phyloP scores from a whole-genome alignment of 2,888 invertebrate genomes.

The Drosophila percnosoma region DNA sequence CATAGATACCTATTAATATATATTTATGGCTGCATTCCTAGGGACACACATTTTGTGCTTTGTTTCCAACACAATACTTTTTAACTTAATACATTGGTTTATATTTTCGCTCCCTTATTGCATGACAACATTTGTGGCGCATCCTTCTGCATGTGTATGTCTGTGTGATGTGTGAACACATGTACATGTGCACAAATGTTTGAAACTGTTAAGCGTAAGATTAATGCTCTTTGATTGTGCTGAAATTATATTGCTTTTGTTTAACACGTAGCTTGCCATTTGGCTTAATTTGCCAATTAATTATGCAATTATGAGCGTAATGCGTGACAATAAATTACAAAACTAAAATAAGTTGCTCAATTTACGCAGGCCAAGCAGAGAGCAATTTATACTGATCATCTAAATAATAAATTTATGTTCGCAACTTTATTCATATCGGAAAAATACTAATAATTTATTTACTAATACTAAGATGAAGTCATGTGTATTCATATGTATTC shows the following conservation, averaged over 20 bases:
- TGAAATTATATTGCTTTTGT: conserved; percentile 43
- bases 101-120: conserved; percentile 23
- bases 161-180: not conserved
- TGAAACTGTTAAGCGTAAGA: conserved; percentile 56
- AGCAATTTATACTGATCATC: no score
- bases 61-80: conserved; percentile 23
- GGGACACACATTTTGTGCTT: conserved; percentile 8
- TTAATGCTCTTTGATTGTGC: conserved; percentile 62
- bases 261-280: conserved; percentile 3
- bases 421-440: not conserved
- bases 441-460: not conserved
- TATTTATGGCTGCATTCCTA: not conserved
- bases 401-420: not conserved
- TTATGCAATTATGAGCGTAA: conserved; percentile 39
- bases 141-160: not conserved
- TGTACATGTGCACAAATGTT: conserved; percentile 46
- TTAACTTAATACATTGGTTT: conserved; percentile 13
- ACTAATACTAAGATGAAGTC: not conserved
- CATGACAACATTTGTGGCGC: not conserved
- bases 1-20: conserved; percentile 4
- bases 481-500: not conserved
- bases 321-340: conserved; percentile 28
- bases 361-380: not conserved
- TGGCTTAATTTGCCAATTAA: conserved; percentile 36
- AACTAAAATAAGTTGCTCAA: conserved; percentile 19